These are phyloP conservation scores for Craterocephalus amniculus DNA, from an alignment of 2,797 vertebrate species.

Conservation along the genomic window DNA sequence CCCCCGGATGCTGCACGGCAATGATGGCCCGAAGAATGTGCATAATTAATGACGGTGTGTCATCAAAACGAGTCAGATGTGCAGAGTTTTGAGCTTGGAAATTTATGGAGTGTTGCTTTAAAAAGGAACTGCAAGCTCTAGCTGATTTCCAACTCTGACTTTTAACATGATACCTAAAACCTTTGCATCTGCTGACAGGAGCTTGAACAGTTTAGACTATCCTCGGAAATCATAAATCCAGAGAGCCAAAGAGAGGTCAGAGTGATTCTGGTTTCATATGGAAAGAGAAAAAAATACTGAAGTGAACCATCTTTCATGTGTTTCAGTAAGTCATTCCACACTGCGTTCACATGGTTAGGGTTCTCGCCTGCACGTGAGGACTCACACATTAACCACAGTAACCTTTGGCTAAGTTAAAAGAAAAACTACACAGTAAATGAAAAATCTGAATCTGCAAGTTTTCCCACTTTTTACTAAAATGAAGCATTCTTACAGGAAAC, in stretches of 20 bases:
- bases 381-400: not conserved
- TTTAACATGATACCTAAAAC: conserved; percentile 42
- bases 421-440: conserved; percentile 1
- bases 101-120: no score
- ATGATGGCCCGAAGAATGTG: no score
- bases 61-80: no score
- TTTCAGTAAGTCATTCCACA: not conserved
- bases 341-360: not conserved
- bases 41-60: no score
- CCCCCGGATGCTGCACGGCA: no score
- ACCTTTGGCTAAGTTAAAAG: not conserved
- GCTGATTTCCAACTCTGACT: conserved; percentile 10
- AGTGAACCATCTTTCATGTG: not conserved
- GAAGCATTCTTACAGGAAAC: conserved; percentile 12
- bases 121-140: no score
- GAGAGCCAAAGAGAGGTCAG: conserved; percentile 24
- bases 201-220: conserved; percentile 3
- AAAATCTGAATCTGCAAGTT: conserved; percentile 2
- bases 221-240: conserved; percentile 48
- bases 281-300: conserved; percentile 19
- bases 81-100: no score
- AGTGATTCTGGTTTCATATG: conserved; percentile 18
- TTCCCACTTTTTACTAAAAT: not conserved
- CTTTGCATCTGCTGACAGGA: not conserved
- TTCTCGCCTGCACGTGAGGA: not conserved